Base-by-base conservation (phyloP, 2,888 invertebrate genomes). In the Napeogenes sylphis region DNA sequence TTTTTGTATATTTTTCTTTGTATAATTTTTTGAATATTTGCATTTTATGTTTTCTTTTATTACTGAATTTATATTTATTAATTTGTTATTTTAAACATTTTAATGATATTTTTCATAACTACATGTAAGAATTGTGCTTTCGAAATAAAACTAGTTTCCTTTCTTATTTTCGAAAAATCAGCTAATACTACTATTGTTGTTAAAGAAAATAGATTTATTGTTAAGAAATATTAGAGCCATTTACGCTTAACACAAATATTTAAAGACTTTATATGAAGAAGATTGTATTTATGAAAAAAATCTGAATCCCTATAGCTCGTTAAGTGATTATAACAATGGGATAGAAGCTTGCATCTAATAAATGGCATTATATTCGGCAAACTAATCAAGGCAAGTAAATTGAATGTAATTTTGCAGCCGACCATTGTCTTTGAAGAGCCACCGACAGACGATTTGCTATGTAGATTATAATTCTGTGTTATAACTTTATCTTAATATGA, bases 401-500 rank as follows among this genome's bases (percentile, higher is more conserved):
- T 86, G 84, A 84, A 85, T 85, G 84, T 84, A 84, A 86, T 85
- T 84, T 85, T 84, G 82, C 82, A 81, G 70, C 78, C 79, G 77
- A 69, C 75, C 76, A 71, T 53, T 66, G 66, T 65, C 67, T 63
- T 67, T 59, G 8, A 67, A 59, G 66, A 67, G 58, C 55, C 58
- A 54, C 45, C 62, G 66, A 61, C 65, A 63, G 64, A 55, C 68
- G 45, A 47, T 32, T 56, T 58, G 58, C 32, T 32, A 55, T 62
- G 67, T 64, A 63, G 63, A 69, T 68, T 67, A 64, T 53, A 55
- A 65, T 57, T 53, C 55, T 55, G 53, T 45, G 12, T 53, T 32
- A 45, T 35, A 42, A 46, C 53, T 59, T 59, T 33, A 45, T 12
- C 32, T 10, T 59, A 46, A 53, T 53, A 42, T 38, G 12, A 6